These are phyloP conservation scores for Leucoma salicis DNA, from an alignment of 2,888 invertebrate genomes.

Conservation along the genomic window DNA sequence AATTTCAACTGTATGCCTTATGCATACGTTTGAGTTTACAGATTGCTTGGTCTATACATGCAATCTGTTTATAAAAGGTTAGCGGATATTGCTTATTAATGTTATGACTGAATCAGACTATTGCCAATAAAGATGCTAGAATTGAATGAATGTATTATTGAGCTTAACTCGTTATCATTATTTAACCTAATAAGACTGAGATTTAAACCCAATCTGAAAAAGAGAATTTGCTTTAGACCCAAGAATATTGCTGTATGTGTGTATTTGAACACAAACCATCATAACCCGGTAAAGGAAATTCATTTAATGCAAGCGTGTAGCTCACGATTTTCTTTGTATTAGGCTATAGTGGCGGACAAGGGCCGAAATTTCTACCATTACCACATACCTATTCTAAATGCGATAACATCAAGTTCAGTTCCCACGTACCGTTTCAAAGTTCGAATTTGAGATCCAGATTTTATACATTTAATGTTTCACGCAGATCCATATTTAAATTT, in stretches of 20 bases:
- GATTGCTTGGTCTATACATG: conserved; percentile 49
- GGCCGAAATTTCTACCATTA: no score
- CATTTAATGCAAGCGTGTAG: no score
- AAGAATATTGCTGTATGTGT: no score
- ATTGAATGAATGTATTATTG: conserved; percentile 36
- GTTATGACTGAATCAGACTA: conserved; percentile 65
- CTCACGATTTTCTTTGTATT: no score
- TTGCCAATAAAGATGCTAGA: conserved; percentile 70
- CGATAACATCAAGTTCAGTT: no score
- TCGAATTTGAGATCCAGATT: neutral
- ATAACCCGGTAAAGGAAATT: no score
- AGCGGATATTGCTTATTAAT: conserved; percentile 77
- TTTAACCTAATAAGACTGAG: no score
- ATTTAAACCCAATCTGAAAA: no score
- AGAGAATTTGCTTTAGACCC: no score
- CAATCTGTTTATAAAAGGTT: conserved; percentile 63
- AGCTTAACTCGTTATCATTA: conserved; percentile 17
- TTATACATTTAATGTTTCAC: conserved; percentile 10
- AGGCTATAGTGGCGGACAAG: no score
- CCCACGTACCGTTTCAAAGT: neutral
- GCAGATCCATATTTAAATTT: conserved; percentile 26
- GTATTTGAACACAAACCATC: no score
- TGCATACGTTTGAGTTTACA: conserved; percentile 28
- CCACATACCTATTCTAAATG: no score
- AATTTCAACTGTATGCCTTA: conserved; percentile 17